A percentile compares a stretch with the other conserved stretches of the same genome.
These are phyloP conservation scores for Umimayanthus kanabou DNA, from an alignment of 92 coral and sea anemone species.

Conservation along the genomic window DNA sequence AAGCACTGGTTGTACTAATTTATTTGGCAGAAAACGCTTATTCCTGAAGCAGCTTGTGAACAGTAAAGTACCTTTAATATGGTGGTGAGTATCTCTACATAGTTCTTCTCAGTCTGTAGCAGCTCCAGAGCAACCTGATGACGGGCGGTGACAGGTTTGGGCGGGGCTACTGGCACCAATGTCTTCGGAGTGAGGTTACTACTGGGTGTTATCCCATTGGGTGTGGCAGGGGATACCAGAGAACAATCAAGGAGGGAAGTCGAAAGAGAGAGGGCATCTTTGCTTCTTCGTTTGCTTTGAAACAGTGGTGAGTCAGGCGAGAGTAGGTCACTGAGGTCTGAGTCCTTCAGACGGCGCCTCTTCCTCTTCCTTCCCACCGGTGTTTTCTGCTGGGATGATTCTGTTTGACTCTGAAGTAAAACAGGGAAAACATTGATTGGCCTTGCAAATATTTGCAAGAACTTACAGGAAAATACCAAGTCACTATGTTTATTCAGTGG, in stretches of 20 bases:
- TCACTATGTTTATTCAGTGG: too few relatives aligned
- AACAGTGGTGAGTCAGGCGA: constrained; percentile 95
- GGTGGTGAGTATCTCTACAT: constrained; percentile 86
- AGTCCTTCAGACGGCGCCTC: constrained; percentile 86
- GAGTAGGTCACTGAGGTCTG: constrained; percentile 92
- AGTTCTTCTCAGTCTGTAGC: constrained; percentile 93
- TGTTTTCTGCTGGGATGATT: constrained; percentile 56
- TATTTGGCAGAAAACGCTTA: too few relatives aligned
- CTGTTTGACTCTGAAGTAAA: constrained; percentile 49
- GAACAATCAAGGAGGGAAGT: constrained; percentile 86
- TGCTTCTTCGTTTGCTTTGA: constrained; percentile 80
- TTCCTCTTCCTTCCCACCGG: constrained; percentile 80
- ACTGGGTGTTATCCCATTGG: constrained; percentile 74
- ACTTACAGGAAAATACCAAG: too few relatives aligned
- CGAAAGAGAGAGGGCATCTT: constrained; percentile 86
- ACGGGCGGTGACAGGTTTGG: constrained; percentile 89
- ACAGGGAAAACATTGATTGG: neutral
- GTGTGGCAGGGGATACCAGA: constrained; percentile 87
- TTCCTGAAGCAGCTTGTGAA: too few relatives aligned
- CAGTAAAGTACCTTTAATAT: constrained; percentile 77
- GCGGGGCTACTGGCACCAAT: constrained; percentile 62
- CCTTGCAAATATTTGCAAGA: too few relatives aligned
- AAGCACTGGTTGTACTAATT: too few relatives aligned
- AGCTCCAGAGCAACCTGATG: constrained; percentile 96
- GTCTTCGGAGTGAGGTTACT: constrained; percentile 73